These are phyloP conservation scores for Simalia tracyae DNA, from an alignment of 2,797 vertebrate genomes.

Conservation along the genomic window DNA sequence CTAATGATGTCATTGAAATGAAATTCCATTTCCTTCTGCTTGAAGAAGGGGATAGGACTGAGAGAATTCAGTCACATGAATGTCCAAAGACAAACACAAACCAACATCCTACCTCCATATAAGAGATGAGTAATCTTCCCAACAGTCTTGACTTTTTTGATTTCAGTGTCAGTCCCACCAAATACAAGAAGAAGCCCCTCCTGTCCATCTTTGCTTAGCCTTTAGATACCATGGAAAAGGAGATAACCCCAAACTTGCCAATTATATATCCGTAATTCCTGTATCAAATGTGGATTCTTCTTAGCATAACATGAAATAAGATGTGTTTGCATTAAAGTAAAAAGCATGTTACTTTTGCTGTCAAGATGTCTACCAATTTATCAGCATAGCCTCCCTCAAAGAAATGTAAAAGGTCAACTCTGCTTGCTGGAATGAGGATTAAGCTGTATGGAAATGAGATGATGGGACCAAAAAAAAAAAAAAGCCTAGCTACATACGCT, in stretches of 20 bases:
- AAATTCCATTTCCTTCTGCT: background rate
- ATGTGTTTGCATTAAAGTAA: conserved; percentile 2
- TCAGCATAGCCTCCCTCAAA: background rate
- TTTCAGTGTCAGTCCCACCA: background rate
- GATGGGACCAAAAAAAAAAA: background rate
- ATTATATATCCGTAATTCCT: background rate
- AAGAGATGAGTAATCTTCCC: background rate
- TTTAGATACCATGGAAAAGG: background rate
- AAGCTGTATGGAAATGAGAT: conserved; percentile 9
- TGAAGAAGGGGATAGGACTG: background rate
- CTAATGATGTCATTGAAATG: background rate
- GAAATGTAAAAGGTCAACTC: conserved; percentile 4
- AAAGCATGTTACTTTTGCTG: conserved; percentile 32
- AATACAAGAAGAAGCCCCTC: background rate
- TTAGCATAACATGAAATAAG: background rate
- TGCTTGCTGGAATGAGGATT: conserved; percentile 24
- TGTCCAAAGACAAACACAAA: background rate
- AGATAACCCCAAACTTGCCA: background rate
- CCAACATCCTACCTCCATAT: background rate
- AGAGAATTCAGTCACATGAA: background rate
- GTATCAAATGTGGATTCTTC: background rate
- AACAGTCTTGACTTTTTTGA: background rate
- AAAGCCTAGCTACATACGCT: background rate
- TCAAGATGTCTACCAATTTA: conserved; percentile 15
- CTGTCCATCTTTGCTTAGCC: background rate